Percentiles rank a stretch among this genome's conserved stretches.
Evolutionary conservation across 1,140 invertebrate species (phyloP).

Genomic region (Drosophila lini): DNA sequence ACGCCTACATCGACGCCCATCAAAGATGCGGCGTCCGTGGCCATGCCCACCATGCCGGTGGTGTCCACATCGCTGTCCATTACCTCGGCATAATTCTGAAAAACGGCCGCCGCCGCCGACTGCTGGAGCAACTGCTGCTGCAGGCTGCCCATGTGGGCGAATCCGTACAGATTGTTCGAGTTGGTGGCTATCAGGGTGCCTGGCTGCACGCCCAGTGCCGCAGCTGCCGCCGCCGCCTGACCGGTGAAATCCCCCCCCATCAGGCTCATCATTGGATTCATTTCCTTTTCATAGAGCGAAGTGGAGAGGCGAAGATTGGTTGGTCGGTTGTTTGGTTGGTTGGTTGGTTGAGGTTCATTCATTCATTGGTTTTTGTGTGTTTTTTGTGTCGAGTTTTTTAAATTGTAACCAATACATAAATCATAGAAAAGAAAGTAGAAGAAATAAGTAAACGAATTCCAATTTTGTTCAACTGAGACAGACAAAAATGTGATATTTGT

Average conservation of each 20-base stretch:
- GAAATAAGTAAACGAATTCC: slow-evolving; percentile 82
- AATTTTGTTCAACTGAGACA: slow-evolving; percentile 65
- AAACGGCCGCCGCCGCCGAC: slow-evolving; percentile 68
- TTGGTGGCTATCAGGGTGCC: slow-evolving; percentile 75
- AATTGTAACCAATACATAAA: slow-evolving; percentile 79
- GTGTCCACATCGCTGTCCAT: slow-evolving; percentile 68
- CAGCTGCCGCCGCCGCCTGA: slow-evolving; percentile 73
- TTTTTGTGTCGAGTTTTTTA: slow-evolving; percentile 55
- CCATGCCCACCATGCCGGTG: slow-evolving; percentile 51
- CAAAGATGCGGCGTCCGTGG: slow-evolving; percentile 32
- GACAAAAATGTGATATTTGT: slow-evolving; percentile 48
- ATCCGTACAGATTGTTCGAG: slow-evolving; percentile 77
- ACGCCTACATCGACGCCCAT: slow-evolving; percentile 61
- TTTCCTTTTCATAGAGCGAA: slow-evolving; percentile 63
- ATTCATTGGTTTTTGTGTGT: slow-evolving; percentile 36
- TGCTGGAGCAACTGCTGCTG: slow-evolving; percentile 80
- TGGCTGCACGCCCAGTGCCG: slow-evolving; percentile 71
- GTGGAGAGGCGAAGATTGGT: slow-evolving; percentile 12
- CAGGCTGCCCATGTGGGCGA: slow-evolving; percentile 77
- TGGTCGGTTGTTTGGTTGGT: slow-evolving; percentile 13
- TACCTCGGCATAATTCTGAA: slow-evolving; percentile 74
- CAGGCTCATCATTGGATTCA: slow-evolving; percentile 84
- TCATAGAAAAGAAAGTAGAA: slow-evolving; percentile 83
- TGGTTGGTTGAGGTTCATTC: slow-evolving; percentile 27
- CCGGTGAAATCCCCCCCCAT: slow-evolving; percentile 83